These are phyloP conservation scores for Triplophysa tibetana DNA, from an alignment of 2,113 vertebrate species.

Conservation along the genomic window DNA sequence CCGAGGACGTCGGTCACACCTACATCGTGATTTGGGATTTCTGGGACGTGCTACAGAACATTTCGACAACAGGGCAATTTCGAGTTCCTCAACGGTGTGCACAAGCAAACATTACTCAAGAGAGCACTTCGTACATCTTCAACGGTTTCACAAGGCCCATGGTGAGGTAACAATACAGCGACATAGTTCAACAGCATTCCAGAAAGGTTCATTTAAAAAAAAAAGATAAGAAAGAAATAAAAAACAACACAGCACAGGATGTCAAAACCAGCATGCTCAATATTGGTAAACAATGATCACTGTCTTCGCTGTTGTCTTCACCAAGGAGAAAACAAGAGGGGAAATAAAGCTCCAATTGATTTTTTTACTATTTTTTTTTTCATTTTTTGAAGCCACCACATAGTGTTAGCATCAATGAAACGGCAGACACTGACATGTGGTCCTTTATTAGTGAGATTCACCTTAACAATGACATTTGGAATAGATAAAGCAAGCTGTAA, in stretches of 20 bases:
- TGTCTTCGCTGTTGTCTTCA: conserved; percentile 52
- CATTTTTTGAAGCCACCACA: conserved; percentile 12
- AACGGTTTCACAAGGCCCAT: conserved; percentile 64
- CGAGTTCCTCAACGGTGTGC: conserved; percentile 68
- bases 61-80: conserved; percentile 42
- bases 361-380: neutral
- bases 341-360: conserved; percentile 21
- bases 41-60: conserved; percentile 66
- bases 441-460: conserved; percentile 42
- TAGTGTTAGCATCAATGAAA: conserved; percentile 37
- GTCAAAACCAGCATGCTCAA: conserved; percentile 79
- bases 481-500: conserved; percentile 48
- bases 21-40: conserved; percentile 42
- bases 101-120: conserved; percentile 69
- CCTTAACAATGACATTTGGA: conserved; percentile 42
- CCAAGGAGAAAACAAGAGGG: conserved; percentile 49
- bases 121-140: conserved; percentile 71
- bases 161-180: conserved; percentile 69
- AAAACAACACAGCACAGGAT: conserved; percentile 76
- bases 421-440: conserved; percentile 26
- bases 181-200: conserved; percentile 77
- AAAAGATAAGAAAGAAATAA: neutral
- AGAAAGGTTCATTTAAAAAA: conserved; percentile 51
- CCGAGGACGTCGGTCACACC: neutral
- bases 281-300: conserved; percentile 66